A percentile compares a stretch with the other conserved stretches of the same genome.
Conservation (phyloP, 2,888 invertebrate species). For the Metalampra italica region DNA sequence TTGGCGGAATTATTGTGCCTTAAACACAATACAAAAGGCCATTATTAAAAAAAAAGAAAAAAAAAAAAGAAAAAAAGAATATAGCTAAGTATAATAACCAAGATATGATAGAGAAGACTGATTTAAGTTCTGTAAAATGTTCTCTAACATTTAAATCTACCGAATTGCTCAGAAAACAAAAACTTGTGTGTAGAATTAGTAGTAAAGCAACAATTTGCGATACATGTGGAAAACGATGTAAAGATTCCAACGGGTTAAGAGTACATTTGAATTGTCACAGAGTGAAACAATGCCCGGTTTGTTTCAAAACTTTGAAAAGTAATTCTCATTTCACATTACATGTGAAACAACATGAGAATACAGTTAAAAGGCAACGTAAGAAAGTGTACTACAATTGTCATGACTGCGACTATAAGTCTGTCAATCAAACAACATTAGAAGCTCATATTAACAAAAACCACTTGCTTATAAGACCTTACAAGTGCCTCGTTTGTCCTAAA, state of each 20-base stretch:
- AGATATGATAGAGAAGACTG: no score
- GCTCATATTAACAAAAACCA: slow-evolving; percentile 51
- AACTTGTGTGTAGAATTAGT: slow-evolving; percentile 9
- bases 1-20: no score
- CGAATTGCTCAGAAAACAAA: slow-evolving; percentile 12
- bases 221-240: slow-evolving; percentile 33
- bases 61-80: no score
- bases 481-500: slow-evolving; percentile 43
- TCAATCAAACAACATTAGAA: slow-evolving; percentile 39
- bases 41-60: no score
- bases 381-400: slow-evolving; percentile 30
- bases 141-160: no score
- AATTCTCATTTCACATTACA: slow-evolving; percentile 36
- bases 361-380: slow-evolving; percentile 19
- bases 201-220: slow-evolving; percentile 31
- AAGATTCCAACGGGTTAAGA: slow-evolving; percentile 23
- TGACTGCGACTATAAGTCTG: slow-evolving; percentile 36
- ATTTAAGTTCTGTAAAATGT: no score
- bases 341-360: slow-evolving; percentile 26
- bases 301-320: slow-evolving; percentile 38
- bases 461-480: slow-evolving; percentile 35
- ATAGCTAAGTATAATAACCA: no score
- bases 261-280: slow-evolving; percentile 31
- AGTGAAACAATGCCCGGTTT: slow-evolving; percentile 36
- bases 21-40: no score